phyloP scores from a whole-genome alignment of 2,113 vertebrate genomes.

The Gyps fulvus region DNA sequence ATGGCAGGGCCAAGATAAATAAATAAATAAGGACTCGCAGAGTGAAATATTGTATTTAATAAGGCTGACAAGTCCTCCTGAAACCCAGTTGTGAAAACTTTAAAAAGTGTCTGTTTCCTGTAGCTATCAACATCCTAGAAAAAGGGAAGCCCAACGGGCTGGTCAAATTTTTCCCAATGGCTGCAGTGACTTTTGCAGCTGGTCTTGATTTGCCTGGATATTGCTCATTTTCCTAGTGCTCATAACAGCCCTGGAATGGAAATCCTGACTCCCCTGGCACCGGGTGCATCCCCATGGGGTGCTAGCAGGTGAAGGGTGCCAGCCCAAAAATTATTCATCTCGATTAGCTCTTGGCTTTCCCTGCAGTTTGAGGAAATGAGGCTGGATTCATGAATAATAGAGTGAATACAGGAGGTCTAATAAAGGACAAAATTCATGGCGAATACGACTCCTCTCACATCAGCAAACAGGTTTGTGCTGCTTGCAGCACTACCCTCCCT shows the following conservation, averaged over 20 bases:
- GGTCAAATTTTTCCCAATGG: not conserved
- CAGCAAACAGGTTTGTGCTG: not conserved
- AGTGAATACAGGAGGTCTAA: not conserved
- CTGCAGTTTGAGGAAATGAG: not conserved
- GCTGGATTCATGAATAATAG: not conserved
- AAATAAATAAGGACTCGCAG: not conserved
- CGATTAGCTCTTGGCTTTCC: not conserved
- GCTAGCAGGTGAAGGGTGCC: not conserved
- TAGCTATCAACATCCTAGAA: not conserved
- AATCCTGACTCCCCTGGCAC: not conserved
- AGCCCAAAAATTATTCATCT: not conserved
- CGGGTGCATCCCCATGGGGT: not conserved
- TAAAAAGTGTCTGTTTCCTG: constrained; percentile 21
- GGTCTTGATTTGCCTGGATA: constrained; percentile 25
- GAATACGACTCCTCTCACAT: fast-evolving
- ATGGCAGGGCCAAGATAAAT: constrained; percentile 17
- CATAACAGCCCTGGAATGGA: not conserved
- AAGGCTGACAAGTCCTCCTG: not conserved
- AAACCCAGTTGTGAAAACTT: constrained; percentile 16
- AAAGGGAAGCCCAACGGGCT: not conserved
- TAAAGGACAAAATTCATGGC: not conserved
- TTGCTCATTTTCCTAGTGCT: not conserved
- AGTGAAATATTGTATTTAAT: not conserved
- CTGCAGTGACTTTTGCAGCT: constrained; percentile 10
- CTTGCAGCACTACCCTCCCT: not conserved